Evolutionary conservation across 30 jellyfish, hydroid and myxozoan species (phyloP), one percentile per base, ranked within the genome.

Genomic region (Mastigias papua): DNA sequence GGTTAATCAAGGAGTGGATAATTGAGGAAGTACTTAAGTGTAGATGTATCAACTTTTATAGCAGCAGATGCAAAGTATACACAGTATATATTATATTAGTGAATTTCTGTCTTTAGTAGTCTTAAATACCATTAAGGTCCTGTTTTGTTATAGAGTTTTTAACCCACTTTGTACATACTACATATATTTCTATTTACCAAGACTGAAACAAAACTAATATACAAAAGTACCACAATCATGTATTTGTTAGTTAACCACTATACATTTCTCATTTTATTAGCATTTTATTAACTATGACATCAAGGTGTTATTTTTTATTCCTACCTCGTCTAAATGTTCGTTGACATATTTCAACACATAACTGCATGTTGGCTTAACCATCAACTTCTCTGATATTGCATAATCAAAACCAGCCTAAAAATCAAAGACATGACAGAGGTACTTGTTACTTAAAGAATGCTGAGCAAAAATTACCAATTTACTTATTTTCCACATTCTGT

Each of bases 301-400:
- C 6, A 63, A 0, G 37, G 23, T 19, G 20, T 63, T 63, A 63
- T 78, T 57, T 57, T 78, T 63, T 23, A 61, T 4, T n/a, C 48
- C 69, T 72, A 34, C 68, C 35, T 57, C 73, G 4, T 62, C 64
- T 11, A 74, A 51, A 58, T 84, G 58, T 22, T 86, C 94, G 33
- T 73, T 86, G 11, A 86, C 94, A 73, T 86, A 86, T 37, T 86
- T 86, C 82, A 72, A 48, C 34, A 86, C 94, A 48, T 86, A 86
- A 66, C 89, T 86, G 46, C 94, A 86, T 19, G 94, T 57, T 73
- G 94, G 94, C 33, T 57, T 86, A 57, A 86, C 94, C 22, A 61
- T 86, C 67, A 86, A 31, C 19, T 86, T 66, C 48, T 86, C 72
- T 22, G 63, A 58, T 23, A 73, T 57, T 26, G 89, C 94, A 65